Evolutionary conservation across 2,888 invertebrate species (phyloP).

Genomic region (Melipona bicolor): DNA sequence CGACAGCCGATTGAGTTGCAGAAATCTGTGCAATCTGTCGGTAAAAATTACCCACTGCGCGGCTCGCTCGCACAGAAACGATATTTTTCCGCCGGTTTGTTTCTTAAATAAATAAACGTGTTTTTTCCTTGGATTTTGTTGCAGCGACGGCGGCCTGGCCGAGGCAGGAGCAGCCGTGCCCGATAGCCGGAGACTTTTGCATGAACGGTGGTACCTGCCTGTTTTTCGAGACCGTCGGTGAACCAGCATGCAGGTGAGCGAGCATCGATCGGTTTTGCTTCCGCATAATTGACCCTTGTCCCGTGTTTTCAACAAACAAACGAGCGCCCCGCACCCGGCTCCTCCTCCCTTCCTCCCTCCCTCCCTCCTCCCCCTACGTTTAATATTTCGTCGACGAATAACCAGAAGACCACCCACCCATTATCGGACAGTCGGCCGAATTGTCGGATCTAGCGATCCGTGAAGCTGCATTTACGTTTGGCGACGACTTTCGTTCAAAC

Average conservation of each 20-base stretch:
- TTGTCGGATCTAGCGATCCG: background rate
- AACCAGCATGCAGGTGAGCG: conserved; percentile 93
- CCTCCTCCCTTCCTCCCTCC: background rate
- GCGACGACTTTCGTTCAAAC: no score
- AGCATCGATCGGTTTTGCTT: conserved; percentile 11
- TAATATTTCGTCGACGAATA: conserved; percentile 7
- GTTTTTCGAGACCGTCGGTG: conserved; percentile 91
- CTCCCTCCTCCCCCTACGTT: background rate
- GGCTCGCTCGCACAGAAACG: no score
- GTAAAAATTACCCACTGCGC: no score
- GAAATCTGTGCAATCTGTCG: no score
- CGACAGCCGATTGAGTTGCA: no score
- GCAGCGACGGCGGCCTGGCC: conserved; percentile 86
- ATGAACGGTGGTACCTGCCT: conserved; percentile 95
- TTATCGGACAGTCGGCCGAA: background rate
- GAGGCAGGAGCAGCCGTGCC: conserved; percentile 88
- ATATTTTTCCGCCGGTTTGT: no score
- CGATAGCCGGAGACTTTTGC: conserved; percentile 90
- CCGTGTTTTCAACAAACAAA: background rate
- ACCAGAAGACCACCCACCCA: background rate
- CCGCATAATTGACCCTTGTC: conserved; percentile 17
- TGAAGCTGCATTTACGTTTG: no score
- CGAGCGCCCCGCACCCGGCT: background rate
- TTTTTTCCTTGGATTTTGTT: conserved; percentile 71
- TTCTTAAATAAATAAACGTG: no score